Evolutionary conservation across 1,140 invertebrate species (phyloP).

Genomic region (Akabosia matsudoensis): DNA sequence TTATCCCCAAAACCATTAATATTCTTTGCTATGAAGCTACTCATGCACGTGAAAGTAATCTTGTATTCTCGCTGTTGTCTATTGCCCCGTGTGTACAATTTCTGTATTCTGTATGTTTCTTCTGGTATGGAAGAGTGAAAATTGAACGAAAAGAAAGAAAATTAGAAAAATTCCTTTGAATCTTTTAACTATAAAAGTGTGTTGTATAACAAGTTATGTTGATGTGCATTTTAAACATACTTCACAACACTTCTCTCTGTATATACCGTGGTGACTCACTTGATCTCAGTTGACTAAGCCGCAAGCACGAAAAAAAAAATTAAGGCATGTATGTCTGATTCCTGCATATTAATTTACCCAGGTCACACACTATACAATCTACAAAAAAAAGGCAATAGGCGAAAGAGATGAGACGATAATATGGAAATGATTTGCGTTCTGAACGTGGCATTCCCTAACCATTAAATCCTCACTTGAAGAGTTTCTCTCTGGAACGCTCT

Average conservation of each 20-base stretch:
- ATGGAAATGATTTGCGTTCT: not conserved
- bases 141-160: slow-evolving; percentile 17
- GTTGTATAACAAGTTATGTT: not conserved
- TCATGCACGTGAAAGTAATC: not conserved
- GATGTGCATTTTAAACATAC: too few relatives aligned
- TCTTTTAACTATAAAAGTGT: slow-evolving; percentile 19
- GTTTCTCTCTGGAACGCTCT: slow-evolving; percentile 1
- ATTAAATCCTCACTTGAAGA: slow-evolving; percentile 16
- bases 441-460: not conserved
- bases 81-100: too few relatives aligned
- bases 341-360: slow-evolving; percentile 20
- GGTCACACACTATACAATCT: slow-evolving; percentile 7
- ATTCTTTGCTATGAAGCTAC: slow-evolving; percentile 4
- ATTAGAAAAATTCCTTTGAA: slow-evolving; percentile 40
- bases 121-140: not conserved
- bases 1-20: slow-evolving; percentile 2
- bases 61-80: too few relatives aligned
- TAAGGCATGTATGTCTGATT: not conserved
- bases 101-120: not conserved
- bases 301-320: not conserved
- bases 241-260: not conserved
- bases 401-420: not conserved
- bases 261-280: not conserved
- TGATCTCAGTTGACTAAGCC: slow-evolving; percentile 14
- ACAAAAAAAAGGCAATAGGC: not conserved